Percentiles rank a stretch among this genome's conserved stretches.
Evolutionary conservation across 30 jellyfish, hydroid and myxozoan genomes (phyloP).

Genomic region (Cassiopea andromeda): DNA sequence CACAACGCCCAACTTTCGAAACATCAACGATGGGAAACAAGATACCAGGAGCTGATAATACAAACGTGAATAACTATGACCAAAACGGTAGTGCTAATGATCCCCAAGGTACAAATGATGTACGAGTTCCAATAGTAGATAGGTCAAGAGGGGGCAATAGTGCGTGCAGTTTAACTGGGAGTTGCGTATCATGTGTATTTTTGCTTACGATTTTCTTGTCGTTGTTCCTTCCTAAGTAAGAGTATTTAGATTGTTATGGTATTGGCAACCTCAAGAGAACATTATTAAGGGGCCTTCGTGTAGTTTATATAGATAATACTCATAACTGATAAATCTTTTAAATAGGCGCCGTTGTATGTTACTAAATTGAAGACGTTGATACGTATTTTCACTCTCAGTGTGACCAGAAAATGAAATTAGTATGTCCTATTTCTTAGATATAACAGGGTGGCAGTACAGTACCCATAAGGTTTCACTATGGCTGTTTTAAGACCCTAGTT

Average conservation of each 20-base stretch:
- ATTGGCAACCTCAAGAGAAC: conserved; percentile 1
- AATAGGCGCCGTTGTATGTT: neutral
- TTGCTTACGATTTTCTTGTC: neutral
- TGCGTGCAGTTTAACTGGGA: neutral
- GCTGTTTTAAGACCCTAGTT: neutral
- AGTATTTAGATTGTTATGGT: neutral
- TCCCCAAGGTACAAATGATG: neutral
- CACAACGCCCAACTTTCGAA: conserved; percentile 4
- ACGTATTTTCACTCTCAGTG: neutral
- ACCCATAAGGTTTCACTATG: neutral
- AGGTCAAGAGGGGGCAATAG: neutral
- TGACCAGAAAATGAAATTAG: neutral
- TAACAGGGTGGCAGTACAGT: neutral
- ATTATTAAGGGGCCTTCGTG: neutral
- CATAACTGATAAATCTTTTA: neutral
- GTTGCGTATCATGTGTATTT: neutral
- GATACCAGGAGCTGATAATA: conserved; percentile 9
- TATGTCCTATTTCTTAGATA: neutral
- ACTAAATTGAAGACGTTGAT: neutral
- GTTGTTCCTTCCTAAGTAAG: neutral
- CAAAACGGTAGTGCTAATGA: neutral
- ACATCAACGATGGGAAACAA: conserved; percentile 61
- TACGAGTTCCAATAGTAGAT: neutral
- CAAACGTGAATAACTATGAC: neutral
- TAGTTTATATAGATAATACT: conserved; percentile 19